Base-by-base conservation (phyloP, 2,113 vertebrate species). In the Thinocorus orbignyianus region DNA sequence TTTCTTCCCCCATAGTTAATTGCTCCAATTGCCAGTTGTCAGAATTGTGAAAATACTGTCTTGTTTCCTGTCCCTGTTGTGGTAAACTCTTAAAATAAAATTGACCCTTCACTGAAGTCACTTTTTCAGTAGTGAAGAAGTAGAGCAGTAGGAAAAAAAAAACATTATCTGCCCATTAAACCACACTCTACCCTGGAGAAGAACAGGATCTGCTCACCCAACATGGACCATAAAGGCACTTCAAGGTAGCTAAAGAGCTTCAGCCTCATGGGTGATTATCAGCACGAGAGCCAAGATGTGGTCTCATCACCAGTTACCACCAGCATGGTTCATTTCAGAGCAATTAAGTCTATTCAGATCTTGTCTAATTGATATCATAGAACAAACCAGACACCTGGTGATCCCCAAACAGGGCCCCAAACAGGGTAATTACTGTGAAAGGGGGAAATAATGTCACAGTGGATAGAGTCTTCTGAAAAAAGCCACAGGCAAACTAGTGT, bases 151-250 rank as follows among this genome's bases (percentile, higher is more conserved):
- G 72, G 42, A 48, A n/a, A n/a, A n/a, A n/a, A n/a, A n/a, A 1
- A 86, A 66, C 69, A 10, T 57, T 57, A 69, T n/a, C 76, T 2
- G 5, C 24, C 13, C 1, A 22, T 41, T 66, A 26, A 61, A 42
- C 41, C 18, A 13, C 0, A 0, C 61, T 42, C 0, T 10, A 42
- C 51, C 68, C 13, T 7, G 0, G 6, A 80, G 39, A 92, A 61
- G 28, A 86, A 64, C 80, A 68, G 76, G 90, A 94, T 61, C 81
- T 84, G 62, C 81, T 72, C 26, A 55, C 64, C 44, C 2, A 62
- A 81, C 54, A 22, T 2, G 1, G 54, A 17, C 37, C 2, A 12
- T 30, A 49, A 82, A 19, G 89, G 87, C 48, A 39, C 81, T 10
- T 52, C 81, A 37, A 2, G 0, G 30, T 4, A 31, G 81, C 87